Base-by-base conservation (phyloP, 2,113 vertebrate species). In the Lampris incognitus region DNA sequence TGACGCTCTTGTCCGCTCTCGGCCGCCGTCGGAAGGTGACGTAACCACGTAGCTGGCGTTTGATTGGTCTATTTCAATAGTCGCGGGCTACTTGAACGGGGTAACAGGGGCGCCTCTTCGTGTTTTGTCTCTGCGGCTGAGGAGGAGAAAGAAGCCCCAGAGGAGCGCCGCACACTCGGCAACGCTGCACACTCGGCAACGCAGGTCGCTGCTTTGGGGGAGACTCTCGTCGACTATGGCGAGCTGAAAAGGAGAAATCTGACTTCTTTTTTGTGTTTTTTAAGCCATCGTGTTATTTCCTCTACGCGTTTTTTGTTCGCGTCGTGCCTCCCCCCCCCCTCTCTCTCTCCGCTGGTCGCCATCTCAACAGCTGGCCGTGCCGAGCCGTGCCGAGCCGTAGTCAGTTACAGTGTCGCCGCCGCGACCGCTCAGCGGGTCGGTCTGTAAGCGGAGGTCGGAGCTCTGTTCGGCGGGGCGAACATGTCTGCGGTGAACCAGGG, bases 61-160 rank as follows among this genome's bases (percentile, higher is more conserved):
- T 83, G 83, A 99, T 99, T 98, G 97, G 97, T 1, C 42, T 60
- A 85, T 97, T 97, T 98, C 96, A 98, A 99, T 96, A 96, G 95
- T 97, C 97, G 97, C 97, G 97, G 95, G 97, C 95, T 96, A 95
- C 97, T 99, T 98, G 97, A 99, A 98, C 91, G 88, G 94, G 85
- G 85, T 78, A 79, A 87, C 71, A 65, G 72, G 62, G 48, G 5
- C 40, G 5, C 8, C 11, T 3, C 0, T 68, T 1, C 0, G 51
- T 69, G 82, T 41, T 51, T 78, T 24, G 24, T 24, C 44, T 57
- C 37, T 6, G 58, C 24, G 24, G 24, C 24, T 69, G 5, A 68
- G 59, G 74, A 78, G 61, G 24, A 24, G 24, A 24, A 24, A 24
- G 24, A 24, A 24, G 24, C 24, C 24, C 24, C 24, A 24, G 24